Evolutionary conservation across 2,888 invertebrate genomes (phyloP), one percentile per base, ranked within the genome.

Genomic region (Sarcophaga subvicina): DNA sequence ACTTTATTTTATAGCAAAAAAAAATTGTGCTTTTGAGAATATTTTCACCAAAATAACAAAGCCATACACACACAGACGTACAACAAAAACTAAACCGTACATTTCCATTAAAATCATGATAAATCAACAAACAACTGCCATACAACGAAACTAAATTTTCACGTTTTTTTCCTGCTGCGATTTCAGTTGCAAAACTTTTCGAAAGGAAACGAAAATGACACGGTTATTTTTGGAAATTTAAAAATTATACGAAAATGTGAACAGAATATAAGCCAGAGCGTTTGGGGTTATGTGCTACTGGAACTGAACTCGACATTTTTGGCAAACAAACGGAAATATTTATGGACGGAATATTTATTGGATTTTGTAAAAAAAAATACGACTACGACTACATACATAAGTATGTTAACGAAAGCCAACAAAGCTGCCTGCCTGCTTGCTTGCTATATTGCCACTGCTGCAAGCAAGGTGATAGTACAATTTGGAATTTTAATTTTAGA

Each of bases 101-200:
- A 76, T 78, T 82, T 85, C 47, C 80, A 83, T 80, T 83, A 83
- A 72, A 86, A 86, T 77, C 49, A 80, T 63, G 70, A 82, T 79
- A 82, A 79, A 82, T 75, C 37, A 80, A 80, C 49, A 54, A 54
- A 64, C 72, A 77, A 72, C 25, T 59, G 27, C 63, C 17, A 54
- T 14, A 17, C 14, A 54, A 54, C 8, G 69, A 63, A 69, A 63
- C 75, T 70, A 62, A 62, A 54, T 70, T 37, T 37, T 76, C 76
- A 27, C 8, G 25, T 70, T 82, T 63, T 64, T 69, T 27, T 27
- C 14, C 54, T 54, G 12, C 17, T 12, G 14, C 4, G 1, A 54
- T 14, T 14, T 54, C 20, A 22, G n/a, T 20, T 69, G 47, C 37
- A 37, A 22, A 64, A 25, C 64, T 27, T 59, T 73, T 63, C 37